A percentile compares a stretch with the other conserved stretches of the same genome.
Conservation (phyloP, 2,113 vertebrate species). For the Pteronura brasiliensis region DNA sequence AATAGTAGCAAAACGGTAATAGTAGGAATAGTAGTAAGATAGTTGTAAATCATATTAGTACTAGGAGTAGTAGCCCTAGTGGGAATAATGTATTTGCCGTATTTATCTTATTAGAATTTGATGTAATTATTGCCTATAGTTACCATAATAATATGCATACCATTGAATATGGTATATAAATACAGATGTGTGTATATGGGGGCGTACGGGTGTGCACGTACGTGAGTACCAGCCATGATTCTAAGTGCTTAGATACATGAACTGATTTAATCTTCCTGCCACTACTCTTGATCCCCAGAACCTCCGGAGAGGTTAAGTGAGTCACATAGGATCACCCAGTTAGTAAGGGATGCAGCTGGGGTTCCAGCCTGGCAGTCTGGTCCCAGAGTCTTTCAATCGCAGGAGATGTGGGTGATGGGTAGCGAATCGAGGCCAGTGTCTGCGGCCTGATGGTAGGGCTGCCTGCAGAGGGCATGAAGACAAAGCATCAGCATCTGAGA, state of each 20-base stretch:
- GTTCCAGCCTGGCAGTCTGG: background rate
- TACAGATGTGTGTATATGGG: background rate
- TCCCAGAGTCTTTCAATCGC: background rate
- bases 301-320: background rate
- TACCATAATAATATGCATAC: background rate
- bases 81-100: background rate
- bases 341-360: background rate
- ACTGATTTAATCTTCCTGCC: background rate
- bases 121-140: background rate
- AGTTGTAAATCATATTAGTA: background rate
- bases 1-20: background rate
- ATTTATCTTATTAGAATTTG: background rate
- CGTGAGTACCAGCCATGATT: background rate
- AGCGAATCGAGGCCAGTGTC: accelerated
- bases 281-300: background rate
- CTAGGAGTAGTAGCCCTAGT: background rate
- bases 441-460: background rate
- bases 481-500: background rate
- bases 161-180: background rate
- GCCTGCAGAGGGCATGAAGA: background rate
- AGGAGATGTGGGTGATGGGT: background rate
- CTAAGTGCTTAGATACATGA: background rate
- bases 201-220: accelerated
- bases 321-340: background rate
- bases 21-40: background rate